Evolutionary conservation across 2,797 vertebrate genomes (phyloP), one percentile per base, ranked within the genome.

Genomic region (Scolopax rusticola): DNA sequence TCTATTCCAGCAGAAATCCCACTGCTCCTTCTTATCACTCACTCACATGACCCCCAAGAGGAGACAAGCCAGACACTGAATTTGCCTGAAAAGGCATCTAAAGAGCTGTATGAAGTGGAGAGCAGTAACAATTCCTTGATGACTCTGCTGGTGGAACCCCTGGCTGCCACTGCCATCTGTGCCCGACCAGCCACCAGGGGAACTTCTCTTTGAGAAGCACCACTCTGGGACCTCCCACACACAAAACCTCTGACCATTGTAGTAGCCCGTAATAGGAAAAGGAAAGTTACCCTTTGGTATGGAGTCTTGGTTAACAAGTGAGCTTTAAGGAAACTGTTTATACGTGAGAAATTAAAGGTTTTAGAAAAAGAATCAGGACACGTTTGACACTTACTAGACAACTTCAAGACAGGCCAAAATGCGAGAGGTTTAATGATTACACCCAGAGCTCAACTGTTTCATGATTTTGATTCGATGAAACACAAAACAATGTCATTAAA

Each of bases 401-500:
- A 38, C 41, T 68, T 86, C 30, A 43, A 45, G 59, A 75, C 9
- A 79, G 24, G 41, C 28, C 69, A 13, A 47, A 91, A 47, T 25
- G 23, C 32, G 14, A 61, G 48, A 68, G 38, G 27, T 79, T 95
- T 93, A 68, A 81, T 45, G 50, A 61, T 90, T 43, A 53, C 5
- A 90, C 48, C 70, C 86, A 92, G 93, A 90, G 65, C 65, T 93
- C 47, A 81, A 61, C 65, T 63, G 50, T 65, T 76, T 64, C 61
- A 82, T 78, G 78, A 69, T 38, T 67, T 69, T 70, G 73, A 68
- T 87, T 60, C 53, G 57, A 85, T 69, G 69, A 73, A 85, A 81
- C 24, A 82, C 51, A 83, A 36, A 56, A 1, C 20, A 41, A 33
- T 64, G 65, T 91, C 78, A 93, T 47, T 57, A 41, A 45, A 82